Base-by-base conservation (phyloP, 2,888 invertebrate species). In the Uropetala carovei region DNA sequence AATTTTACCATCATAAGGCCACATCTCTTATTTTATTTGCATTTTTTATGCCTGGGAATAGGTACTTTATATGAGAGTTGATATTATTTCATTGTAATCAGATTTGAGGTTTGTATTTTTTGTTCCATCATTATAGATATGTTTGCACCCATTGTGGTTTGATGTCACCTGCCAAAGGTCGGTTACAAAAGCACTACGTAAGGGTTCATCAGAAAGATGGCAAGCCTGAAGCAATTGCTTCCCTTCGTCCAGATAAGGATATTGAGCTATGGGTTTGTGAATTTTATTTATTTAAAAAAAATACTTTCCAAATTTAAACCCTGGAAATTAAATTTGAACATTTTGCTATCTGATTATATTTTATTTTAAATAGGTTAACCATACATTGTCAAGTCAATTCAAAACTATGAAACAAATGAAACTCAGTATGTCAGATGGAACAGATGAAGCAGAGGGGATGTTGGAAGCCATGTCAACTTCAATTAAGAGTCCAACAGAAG, bases 111-210 rank as follows among this genome's bases (percentile, higher is more conserved):
- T 43, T 43, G 43, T 43, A 43, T 3, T 43, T 43, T 43, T 43
- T 43, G 43, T 43, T 3, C 43, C 5, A 43, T 43, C 43, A 43
- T 94, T 94, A 68, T 94, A 97, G 97, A 93, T 97, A 96, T 96
- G 95, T 95, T 27, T 97, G 97, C 94, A 95, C 95, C 27, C 94
- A 95, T 2, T 97, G 97, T 94, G 95, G 95, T 0, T 96, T 96
- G 94, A 96, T 96, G 93, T 96, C 96, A 0, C 96, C 96, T 93
- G 96, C 96, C 93, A 95, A 95, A 93, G 95, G 94, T 3, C 95
- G 96, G 0, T 94, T 97, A 30, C 94, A 95, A 56, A 96, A 96
- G 2, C 97, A 97, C 94, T 96, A 96, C 93, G 93, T 93, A 14
- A 95, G 95, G 2, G 96, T 95, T 89, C 96, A 96, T 93, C 94